Evolutionary conservation across 2,113 vertebrate species (phyloP).

Genomic region (Henicopernis longicauda): DNA sequence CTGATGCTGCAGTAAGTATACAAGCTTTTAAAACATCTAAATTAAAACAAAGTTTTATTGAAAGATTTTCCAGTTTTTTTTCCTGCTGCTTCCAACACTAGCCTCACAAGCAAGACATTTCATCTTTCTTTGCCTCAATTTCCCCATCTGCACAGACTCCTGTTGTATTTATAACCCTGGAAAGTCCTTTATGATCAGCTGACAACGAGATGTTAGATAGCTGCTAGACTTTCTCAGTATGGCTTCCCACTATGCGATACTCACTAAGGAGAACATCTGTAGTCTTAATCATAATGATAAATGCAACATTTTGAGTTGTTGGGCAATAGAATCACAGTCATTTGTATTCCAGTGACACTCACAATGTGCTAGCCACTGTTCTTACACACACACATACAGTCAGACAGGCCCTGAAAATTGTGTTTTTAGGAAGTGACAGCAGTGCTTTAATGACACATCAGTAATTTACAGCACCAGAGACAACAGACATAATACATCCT

Average conservation of each 20-base stretch:
- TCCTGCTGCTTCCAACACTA: not conserved
- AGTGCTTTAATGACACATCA: not conserved
- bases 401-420: slow-evolving; percentile 6
- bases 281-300: slow-evolving; percentile 27
- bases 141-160: not conserved
- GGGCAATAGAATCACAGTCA: slow-evolving; percentile 18
- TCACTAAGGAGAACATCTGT: slow-evolving; percentile 45
- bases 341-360: slow-evolving; percentile 33
- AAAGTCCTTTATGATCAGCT: not conserved
- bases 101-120: not conserved
- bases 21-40: not conserved
- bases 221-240: not conserved
- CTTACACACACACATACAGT: not conserved
- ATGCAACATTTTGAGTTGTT: not conserved
- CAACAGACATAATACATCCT: not conserved
- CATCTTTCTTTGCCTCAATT: not conserved
- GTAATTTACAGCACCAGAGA: not conserved
- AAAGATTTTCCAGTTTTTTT: not conserved
- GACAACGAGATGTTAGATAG: not conserved
- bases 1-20: not conserved
- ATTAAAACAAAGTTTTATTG: not conserved
- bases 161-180: not conserved
- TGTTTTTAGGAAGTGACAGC: not conserved
- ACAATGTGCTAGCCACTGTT: slow-evolving; percentile 4
- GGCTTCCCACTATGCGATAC: not conserved